Percentiles rank a stretch among this genome's conserved stretches.
These are phyloP conservation scores for Drosophila yooni DNA, from an alignment of 2,888 invertebrate species.

Conservation along the genomic window DNA sequence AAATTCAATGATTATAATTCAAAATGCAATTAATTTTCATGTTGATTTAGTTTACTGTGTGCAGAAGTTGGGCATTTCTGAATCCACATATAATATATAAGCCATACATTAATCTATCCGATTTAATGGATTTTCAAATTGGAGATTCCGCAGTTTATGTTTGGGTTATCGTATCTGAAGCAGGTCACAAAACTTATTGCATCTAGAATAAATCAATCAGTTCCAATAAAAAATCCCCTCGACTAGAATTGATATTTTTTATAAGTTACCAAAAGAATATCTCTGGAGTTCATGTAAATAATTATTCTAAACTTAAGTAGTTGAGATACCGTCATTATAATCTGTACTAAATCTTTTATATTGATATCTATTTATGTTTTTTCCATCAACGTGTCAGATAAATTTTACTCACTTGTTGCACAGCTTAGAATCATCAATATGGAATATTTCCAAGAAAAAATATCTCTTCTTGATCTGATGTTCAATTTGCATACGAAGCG, in stretches of 20 bases:
- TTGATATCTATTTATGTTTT: neutral
- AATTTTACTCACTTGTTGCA: conserved; percentile 7
- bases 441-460: conserved; percentile 3
- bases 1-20: conserved; percentile 29
- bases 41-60: conserved; percentile 6
- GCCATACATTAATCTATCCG: neutral
- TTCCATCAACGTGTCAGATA: neutral
- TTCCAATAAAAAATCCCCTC: neutral
- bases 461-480: neutral
- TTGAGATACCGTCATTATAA: neutral
- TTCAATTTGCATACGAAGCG: conserved; percentile 25
- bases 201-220: neutral
- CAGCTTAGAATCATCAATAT: neutral
- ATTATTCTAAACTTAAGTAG: neutral
- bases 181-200: neutral
- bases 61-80: neutral
- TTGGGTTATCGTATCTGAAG: no score
- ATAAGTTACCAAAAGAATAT: neutral
- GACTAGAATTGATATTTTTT: neutral
- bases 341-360: neutral
- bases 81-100: neutral
- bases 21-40: conserved; percentile 21
- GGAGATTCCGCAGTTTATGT: neutral
- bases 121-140: neutral
- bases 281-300: neutral